Base-by-base conservation (phyloP, 2,888 invertebrate genomes). In the Gymnoscelis rufifasciata region DNA sequence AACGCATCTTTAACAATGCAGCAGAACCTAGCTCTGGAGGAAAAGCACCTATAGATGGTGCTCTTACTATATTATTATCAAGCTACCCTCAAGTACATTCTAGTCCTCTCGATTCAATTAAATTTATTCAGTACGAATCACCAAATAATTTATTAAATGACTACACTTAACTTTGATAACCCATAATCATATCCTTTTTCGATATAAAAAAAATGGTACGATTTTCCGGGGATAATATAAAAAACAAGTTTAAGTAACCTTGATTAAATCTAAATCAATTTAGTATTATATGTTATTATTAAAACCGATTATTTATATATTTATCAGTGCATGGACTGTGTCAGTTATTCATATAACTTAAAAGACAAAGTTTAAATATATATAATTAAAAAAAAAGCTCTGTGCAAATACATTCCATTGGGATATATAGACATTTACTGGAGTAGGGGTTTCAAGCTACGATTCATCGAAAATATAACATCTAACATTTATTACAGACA, bases 381-480 rank as follows among this genome's bases (percentile, higher is more conserved):
- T 13, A 38, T 41, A 42, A 45, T 38, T 27, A 42, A 49, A 42
- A 45, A 44, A 42, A 39, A 50, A 50, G 50, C 50, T 42, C 26
- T 49, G 42, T 50, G 45, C 50, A 45, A 13, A 48, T 45, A 49
- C 50, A 50, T 50, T 43, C 42, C 29, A 35, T 45, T 35, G 50
- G 45, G 45, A 45, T 50, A 50, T 42, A 45, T 41, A 50, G 41
- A 50, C 38, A 45, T 45, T 45, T 39, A 45, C 42, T 42, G 41
- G 49, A 33, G 14, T 39, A 38, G 50, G 45, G 45, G 23, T 38
- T 45, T 44, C n/a, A 41, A 50, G 50, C 50, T 50, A 50, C 50
- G 45, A 50, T 45, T 45, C 35, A 50, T 50, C 45, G 45, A 38
- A 44, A 40, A 19, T 15, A 7, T 7, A 6, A 35, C 19, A 23